Evolutionary conservation across 2,113 vertebrate species (phyloP), one percentile per base, ranked within the genome.

Genomic region (Microcebus jonahi): DNA sequence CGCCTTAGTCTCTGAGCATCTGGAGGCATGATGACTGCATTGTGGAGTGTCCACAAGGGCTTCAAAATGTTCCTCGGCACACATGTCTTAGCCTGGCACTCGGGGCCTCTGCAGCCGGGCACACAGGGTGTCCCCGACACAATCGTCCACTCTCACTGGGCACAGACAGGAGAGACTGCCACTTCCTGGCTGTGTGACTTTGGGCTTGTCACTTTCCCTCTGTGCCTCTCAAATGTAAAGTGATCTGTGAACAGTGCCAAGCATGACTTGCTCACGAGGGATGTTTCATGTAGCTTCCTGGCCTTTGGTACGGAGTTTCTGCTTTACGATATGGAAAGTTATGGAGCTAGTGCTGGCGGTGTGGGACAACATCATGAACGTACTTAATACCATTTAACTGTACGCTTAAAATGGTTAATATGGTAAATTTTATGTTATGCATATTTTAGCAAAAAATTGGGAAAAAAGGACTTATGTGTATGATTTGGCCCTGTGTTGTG

Each of bases 231-330:
- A 57, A 76, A 57, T 6, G 45, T 39, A 50, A 42, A 53, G 39
- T 34, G 50, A 71, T 50, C 71, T 42, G 1, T 20, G 10, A 76
- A 48, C 36, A 77, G 8, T n/a, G 7, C 29, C n/a, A 45, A 91
- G n/a, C 0, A 0, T 25, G 11, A n/a, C 2, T 27, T 67, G 29
- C 3, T 6, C 25, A 8, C 3, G 13, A 34, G 42, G 29, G 36
- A 53, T 23, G 25, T 57, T 81, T 65, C n/a, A 50, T n/a, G 18
- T 20, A 21, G n/a, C 6, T 31, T 67, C 67, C 53, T 82, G 45
- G 86, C 53, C 36, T 94, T 34, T 45, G 61, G 39, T 6, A 10
- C 7, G 13, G 55, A 59, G 80, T 65, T 59, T 90, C 79, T 36
- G 20, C 57, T 59, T 77, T 48, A 34, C 8, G 13, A 85, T 20